These are phyloP conservation scores for Nemoura dubitans DNA, from an alignment of 2,888 invertebrate genomes.

Conservation along the genomic window DNA sequence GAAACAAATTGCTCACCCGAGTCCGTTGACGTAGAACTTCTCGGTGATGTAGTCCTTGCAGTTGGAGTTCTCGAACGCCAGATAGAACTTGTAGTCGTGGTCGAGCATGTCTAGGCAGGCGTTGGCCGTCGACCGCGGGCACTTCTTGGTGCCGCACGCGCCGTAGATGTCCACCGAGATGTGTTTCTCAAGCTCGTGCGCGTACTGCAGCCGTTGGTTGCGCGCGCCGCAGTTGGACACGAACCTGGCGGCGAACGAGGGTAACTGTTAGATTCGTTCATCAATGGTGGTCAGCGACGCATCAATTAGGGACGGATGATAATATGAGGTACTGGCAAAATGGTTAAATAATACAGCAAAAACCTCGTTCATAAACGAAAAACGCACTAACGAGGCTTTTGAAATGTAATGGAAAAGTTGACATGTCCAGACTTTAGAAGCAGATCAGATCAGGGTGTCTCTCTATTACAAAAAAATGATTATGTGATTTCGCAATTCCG, in stretches of 20 bases:
- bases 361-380: no score
- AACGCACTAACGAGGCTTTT: no score
- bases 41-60: slow-evolving; percentile 96
- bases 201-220: slow-evolving; percentile 88
- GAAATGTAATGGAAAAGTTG: no score
- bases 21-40: slow-evolving; percentile 95
- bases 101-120: slow-evolving; percentile 91
- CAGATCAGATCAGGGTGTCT: no score
- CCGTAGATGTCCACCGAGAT: slow-evolving; percentile 92
- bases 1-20: slow-evolving; percentile 71
- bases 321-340: no score
- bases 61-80: slow-evolving; percentile 97
- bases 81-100: slow-evolving; percentile 94
- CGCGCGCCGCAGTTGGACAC: slow-evolving; percentile 96
- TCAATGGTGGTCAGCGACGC: no score
- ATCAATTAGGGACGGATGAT: no score
- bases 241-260: slow-evolving; percentile 91
- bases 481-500: no score
- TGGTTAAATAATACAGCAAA: no score
- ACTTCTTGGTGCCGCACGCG: slow-evolving; percentile 85
- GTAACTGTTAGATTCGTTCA: background rate
- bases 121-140: slow-evolving; percentile 72
- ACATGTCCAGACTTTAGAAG: no score
- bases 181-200: slow-evolving; percentile 83
- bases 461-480: no score